Base-by-base conservation (phyloP, 2,888 invertebrate species). In the Dichetophora obliterata region DNA sequence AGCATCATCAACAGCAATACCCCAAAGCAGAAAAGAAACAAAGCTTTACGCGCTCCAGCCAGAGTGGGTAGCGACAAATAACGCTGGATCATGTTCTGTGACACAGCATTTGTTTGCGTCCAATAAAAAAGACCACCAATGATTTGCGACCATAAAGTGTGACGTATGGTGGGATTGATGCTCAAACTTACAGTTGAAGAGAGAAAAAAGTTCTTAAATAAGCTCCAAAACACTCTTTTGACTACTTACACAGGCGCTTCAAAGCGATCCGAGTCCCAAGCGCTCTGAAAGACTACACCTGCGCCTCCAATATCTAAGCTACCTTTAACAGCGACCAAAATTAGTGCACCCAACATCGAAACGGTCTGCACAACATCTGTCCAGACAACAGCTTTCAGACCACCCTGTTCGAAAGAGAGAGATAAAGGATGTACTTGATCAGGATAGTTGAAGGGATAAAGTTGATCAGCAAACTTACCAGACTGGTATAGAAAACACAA, bases 31-130 rank as follows among this genome's bases (percentile, higher is more conserved):
- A 92, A 93, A 48, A 90, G 85, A 90, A 91, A 91, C 50, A 93
- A 86, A 0, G 93, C 92, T 52, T 89, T 90, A 2, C 88, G 85
- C 3, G 88, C 96, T 27, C 93, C 92, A 71, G 90, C 90, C 19
- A 96, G 86, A 0, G 91, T 93, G 0, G 95, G 94, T 72, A 96
- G 89, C 0, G 96, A 91, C 52, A 97, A 90, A 84, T 96, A 96
- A 78, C 96, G 91, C 85, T 97, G 97, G 6, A 96, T 93, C 95
- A 96, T 96, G 63, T 94, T 95, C 87, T 97, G 97, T 85, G 95
- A 96, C 5, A 96, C 94, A 0, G 94, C 92, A 82, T 95, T 94
- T 3, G 94, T 92, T 86, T 95, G 94, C 3, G 96, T 89, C 93
- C 94, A 95, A 85, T 95, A 95, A 71, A 95, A 89, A 22, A 93